Conservation (phyloP, 2,888 invertebrate genomes). For the Esperia sulphurella region DNA sequence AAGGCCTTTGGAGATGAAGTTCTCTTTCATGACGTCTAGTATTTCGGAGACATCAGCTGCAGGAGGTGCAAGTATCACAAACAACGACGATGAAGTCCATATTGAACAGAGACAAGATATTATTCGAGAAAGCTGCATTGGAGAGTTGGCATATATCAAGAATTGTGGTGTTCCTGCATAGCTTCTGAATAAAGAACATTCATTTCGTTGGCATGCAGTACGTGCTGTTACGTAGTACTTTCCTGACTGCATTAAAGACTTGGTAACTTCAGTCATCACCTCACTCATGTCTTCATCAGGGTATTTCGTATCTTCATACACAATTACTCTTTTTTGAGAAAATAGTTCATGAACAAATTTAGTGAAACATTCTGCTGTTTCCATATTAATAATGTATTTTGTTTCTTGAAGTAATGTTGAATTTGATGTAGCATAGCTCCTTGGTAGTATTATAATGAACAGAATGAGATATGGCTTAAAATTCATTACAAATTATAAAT, state of each 20-base stretch:
- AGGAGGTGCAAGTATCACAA: neutral
- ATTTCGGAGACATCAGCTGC: neutral
- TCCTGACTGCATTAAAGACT: neutral
- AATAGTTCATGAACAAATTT: neutral
- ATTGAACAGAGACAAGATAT: neutral
- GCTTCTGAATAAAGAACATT: neutral
- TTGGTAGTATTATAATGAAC: too few relatives aligned
- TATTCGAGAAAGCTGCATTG: neutral
- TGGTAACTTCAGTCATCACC: neutral
- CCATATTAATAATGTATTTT: neutral
- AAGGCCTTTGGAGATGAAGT: neutral
- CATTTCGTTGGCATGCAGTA: neutral
- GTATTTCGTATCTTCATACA: neutral
- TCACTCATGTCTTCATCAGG: neutral
- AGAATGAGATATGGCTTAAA: too few relatives aligned
- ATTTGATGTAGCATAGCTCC: too few relatives aligned
- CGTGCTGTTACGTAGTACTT: neutral
- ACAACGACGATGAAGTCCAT: neutral
- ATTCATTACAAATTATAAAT: too few relatives aligned
- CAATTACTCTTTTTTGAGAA: neutral
- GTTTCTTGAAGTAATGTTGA: neutral
- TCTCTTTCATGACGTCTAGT: neutral
- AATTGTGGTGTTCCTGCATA: neutral
- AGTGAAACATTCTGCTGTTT: neutral
- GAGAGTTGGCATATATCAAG: neutral